A percentile compares a stretch with the other conserved stretches of the same genome.
These are phyloP conservation scores for Micropoecilia bifurca DNA, from an alignment of 2,797 vertebrate genomes.

Conservation along the genomic window DNA sequence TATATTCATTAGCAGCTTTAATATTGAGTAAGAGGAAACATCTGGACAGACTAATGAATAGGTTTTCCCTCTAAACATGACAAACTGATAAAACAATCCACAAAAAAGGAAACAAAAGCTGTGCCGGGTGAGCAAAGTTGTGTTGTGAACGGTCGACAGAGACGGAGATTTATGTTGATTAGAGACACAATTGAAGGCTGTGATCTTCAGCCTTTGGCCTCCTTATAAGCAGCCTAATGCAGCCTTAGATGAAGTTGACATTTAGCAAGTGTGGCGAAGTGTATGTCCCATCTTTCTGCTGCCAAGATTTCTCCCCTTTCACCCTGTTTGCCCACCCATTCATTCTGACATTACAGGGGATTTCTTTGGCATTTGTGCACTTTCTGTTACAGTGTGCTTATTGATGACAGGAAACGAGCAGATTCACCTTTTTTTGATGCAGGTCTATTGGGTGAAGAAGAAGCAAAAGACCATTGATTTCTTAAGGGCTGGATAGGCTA, in stretches of 20 bases:
- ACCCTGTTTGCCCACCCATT: not conserved
- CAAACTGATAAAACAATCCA: constrained; percentile 19
- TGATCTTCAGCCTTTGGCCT: constrained; percentile 50
- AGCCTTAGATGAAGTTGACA: constrained; percentile 63
- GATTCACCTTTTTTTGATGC: too few relatives aligned
- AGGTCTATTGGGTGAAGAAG: not conserved
- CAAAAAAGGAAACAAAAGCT: not conserved
- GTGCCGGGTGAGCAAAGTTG: constrained; percentile 4
- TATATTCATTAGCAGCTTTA: constrained; percentile 33
- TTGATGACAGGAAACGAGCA: not conserved
- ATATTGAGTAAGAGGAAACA: constrained; percentile 34
- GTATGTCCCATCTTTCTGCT: constrained; percentile 22
- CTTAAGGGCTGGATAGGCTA: too few relatives aligned
- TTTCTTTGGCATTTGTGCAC: not conserved
- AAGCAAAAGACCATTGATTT: not conserved
- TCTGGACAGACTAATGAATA: constrained; percentile 30
- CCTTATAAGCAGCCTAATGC: constrained; percentile 45
- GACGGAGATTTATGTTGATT: constrained; percentile 24
- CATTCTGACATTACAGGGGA: not conserved
- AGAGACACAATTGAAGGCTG: constrained; percentile 21
- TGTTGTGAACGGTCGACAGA: constrained; percentile 1
- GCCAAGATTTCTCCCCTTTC: constrained; percentile 3
- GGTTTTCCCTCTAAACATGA: constrained; percentile 22
- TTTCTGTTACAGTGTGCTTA: not conserved
- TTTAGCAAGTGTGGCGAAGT: constrained; percentile 56